phyloP scores from a whole-genome alignment of 2,113 vertebrate species.

The Apaloderma vittatum region DNA sequence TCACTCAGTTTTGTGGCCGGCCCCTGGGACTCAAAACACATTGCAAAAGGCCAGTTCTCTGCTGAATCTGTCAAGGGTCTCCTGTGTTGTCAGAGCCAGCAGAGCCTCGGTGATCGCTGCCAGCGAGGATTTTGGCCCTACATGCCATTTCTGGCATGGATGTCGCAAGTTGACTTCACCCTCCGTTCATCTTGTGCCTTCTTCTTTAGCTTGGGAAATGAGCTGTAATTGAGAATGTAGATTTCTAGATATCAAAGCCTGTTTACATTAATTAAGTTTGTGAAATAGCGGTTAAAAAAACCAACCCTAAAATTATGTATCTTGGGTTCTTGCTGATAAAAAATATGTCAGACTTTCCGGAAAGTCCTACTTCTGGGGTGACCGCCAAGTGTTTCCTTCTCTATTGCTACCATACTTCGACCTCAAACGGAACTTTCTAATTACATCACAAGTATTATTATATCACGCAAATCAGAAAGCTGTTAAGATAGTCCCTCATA shows the following conservation, averaged over 20 bases:
- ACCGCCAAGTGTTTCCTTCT: slow-evolving; percentile 65
- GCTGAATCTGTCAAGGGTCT: slow-evolving; percentile 23
- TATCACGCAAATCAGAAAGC: slow-evolving; percentile 58
- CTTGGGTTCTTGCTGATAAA: slow-evolving; percentile 34
- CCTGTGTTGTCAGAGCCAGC: background rate
- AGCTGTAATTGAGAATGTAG: slow-evolving; percentile 24
- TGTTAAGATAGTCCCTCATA: slow-evolving; percentile 37
- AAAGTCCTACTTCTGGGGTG: slow-evolving; percentile 57
- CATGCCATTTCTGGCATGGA: background rate
- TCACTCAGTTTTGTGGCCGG: background rate
- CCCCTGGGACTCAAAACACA: background rate
- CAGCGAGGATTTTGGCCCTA: background rate
- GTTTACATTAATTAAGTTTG: slow-evolving; percentile 20
- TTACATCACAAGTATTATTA: slow-evolving; percentile 66
- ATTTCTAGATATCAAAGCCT: background rate
- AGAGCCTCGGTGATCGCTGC: background rate
- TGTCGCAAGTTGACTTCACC: background rate
- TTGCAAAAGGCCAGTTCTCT: slow-evolving; percentile 4
- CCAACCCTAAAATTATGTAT: slow-evolving; percentile 1
- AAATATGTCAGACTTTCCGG: slow-evolving; percentile 40
- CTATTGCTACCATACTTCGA: slow-evolving; percentile 73
- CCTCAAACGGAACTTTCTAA: slow-evolving; percentile 66
- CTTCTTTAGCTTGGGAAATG: background rate
- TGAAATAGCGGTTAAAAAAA: slow-evolving; percentile 41
- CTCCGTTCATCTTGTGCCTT: background rate